These are phyloP conservation scores for Globodera rostochiensis DNA, from an alignment of 1,140 invertebrate species.

Conservation along the genomic window DNA sequence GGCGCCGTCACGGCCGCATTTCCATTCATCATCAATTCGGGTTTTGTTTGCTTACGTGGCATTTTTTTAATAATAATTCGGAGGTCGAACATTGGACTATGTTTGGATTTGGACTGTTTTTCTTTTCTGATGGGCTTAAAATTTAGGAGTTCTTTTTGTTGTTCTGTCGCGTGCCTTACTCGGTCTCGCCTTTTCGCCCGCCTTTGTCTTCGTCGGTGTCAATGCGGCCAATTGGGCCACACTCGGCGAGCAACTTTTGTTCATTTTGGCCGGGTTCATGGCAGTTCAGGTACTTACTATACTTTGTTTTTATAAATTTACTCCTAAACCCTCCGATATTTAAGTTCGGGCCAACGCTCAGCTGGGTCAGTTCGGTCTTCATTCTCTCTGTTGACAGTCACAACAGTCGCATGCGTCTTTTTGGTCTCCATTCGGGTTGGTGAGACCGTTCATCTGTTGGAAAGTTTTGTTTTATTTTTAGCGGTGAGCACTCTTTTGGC, in stretches of 20 bases:
- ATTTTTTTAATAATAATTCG: not conserved
- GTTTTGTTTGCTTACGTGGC: not conserved
- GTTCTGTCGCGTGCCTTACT: conserved; percentile 27
- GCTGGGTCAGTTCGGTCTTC: conserved; percentile 36
- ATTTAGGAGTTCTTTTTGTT: conserved; percentile 16
- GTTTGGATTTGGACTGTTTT: not conserved
- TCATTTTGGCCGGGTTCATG: conserved; percentile 36
- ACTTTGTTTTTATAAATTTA: not conserved
- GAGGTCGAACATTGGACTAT: no score
- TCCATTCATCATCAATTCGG: conserved; percentile 22
- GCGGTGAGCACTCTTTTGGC: conserved; percentile 28
- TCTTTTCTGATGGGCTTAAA: not conserved
- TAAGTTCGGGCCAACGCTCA: conserved; percentile 50
- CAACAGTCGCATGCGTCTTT: conserved; percentile 25
- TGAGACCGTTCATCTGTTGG: not conserved
- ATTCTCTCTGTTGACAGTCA: conserved; percentile 11
- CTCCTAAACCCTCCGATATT: not conserved
- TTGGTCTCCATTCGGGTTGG: conserved; percentile 33
- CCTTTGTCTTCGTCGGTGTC: conserved; percentile 41
- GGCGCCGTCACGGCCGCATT: conserved; percentile 29
- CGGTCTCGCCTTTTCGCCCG: conserved; percentile 40
- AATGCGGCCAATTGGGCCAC: conserved; percentile 48
- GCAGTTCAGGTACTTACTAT: conserved; percentile 38
- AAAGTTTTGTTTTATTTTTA: not conserved
- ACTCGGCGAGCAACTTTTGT: conserved; percentile 48